Base-by-base conservation (phyloP, 2,888 invertebrate genomes). In the Meandrusa payeni region DNA sequence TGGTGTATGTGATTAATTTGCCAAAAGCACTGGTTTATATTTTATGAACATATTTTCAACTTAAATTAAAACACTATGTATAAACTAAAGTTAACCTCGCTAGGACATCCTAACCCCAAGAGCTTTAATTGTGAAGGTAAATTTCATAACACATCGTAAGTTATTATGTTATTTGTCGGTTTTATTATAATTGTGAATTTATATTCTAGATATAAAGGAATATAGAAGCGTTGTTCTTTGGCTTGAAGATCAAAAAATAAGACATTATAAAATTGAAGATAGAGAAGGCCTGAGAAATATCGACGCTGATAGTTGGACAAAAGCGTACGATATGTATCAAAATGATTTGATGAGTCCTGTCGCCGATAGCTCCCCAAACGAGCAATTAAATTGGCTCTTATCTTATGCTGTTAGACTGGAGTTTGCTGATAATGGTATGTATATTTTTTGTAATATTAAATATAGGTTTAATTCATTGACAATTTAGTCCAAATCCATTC, bases 171-270 rank as follows among this genome's bases (percentile, higher is more conserved):
- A n/a, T 9, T 27, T 27, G 7, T 26, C 32, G 26, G 17, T 9
- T 5, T 7, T 9, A 20, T 5, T 20, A 19, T 5, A 19, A 17
- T 7, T 23, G 23, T 7, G 7, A 5, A 34, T 27, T 22, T 47
- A 41, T 47, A 50, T 83, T 86, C 2, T 72, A 97, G 97, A 97
- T 85, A 91, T 92, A 54, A 91, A 90, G 49, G 92, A 94, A 61
- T 94, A 95, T 66, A 91, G 95, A 34, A 94, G 93, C 63, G 88
- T 96, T 12, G 90, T 97, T 11, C 78, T 94, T 1, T 98, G 98
- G 98, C 71, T 98, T 40, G 98, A 98, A 78, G 95, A 97, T 67
- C 96, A 97, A 72, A 96, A 96, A 79, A 96, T 98, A 53, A 91
- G 97, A 5, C 92, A 93, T 54, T 96, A 96, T 57, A 93, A 93